Evolutionary conservation across 64 coral and sea anemone species (phyloP).

Genomic region (Montipora sp.): DNA sequence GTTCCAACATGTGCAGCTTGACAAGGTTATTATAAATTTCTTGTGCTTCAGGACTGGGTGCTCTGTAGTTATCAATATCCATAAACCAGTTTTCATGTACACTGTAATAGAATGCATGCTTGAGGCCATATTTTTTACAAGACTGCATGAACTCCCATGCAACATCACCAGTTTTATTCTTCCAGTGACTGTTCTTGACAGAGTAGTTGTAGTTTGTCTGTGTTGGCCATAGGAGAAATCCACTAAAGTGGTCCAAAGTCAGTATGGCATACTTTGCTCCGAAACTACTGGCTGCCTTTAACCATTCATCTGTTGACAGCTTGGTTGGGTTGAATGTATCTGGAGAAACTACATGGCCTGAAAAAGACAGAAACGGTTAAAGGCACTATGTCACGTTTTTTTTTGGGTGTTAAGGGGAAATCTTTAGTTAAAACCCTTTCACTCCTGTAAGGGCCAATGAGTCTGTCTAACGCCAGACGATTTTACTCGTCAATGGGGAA

Average conservation of each 20-base stretch:
- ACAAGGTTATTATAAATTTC: conserved; percentile 16
- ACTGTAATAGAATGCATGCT: conserved; percentile 66
- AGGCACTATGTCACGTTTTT: no score
- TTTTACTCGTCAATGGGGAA: no score
- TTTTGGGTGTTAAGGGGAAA: no score
- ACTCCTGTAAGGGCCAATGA: no score
- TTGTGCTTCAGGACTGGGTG: neutral
- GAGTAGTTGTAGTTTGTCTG: conserved; percentile 56
- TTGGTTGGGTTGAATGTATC: conserved; percentile 52
- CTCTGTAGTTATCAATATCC: conserved; percentile 35
- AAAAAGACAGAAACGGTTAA: neutral
- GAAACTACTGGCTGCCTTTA: conserved; percentile 71
- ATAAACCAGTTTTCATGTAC: conserved; percentile 59
- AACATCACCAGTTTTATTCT: conserved; percentile 37
- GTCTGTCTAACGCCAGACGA: no score
- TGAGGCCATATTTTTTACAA: conserved; percentile 34
- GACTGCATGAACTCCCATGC: conserved; percentile 58
- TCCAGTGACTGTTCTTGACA: conserved; percentile 53
- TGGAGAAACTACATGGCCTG: conserved; percentile 48
- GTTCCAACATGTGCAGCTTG: conserved; percentile 41
- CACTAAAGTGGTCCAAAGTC: conserved; percentile 52
- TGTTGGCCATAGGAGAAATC: conserved; percentile 72
- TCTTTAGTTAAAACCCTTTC: no score
- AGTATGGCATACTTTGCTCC: conserved; percentile 62
- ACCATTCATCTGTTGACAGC: conserved; percentile 66